Conservation (phyloP, 2,888 invertebrate genomes). For the Philereme vetulata region DNA sequence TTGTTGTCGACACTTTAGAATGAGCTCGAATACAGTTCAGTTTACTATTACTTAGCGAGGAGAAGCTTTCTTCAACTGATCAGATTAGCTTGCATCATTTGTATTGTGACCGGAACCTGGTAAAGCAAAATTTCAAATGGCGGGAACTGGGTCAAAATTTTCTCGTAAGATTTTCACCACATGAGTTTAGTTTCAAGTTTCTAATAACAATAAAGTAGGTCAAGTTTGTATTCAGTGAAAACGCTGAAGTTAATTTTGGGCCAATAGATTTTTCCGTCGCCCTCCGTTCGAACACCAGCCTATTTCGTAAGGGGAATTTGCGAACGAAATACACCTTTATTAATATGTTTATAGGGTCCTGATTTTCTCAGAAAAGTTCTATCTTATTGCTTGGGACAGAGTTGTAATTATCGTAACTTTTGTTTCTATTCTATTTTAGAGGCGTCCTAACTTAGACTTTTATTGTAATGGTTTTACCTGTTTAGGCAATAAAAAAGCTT, state of each 20-base stretch:
- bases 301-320: slow-evolving; percentile 40
- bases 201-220: slow-evolving; percentile 43
- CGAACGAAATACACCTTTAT: slow-evolving; percentile 35
- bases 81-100: no score
- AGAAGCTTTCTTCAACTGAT: no score
- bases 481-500: slow-evolving; percentile 4
- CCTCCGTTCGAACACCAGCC: slow-evolving; percentile 42
- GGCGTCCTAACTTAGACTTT: slow-evolving; percentile 24
- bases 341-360: neutral
- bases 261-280: slow-evolving; percentile 46
- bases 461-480: slow-evolving; percentile 16
- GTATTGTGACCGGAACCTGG: no score
- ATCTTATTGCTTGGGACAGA: slow-evolving; percentile 21
- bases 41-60: no score
- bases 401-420: slow-evolving; percentile 25
- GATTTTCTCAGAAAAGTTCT: slow-evolving; percentile 9
- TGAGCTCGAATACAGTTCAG: no score
- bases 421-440: slow-evolving; percentile 26
- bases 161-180: no score
- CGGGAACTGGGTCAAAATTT: no score
- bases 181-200: no score
- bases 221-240: slow-evolving; percentile 46
- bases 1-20: no score
- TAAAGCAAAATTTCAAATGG: no score
- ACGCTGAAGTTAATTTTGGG: slow-evolving; percentile 46